phyloP scores from a whole-genome alignment of 2,797 vertebrate species.

The Erpetoichthys calabaricus region DNA sequence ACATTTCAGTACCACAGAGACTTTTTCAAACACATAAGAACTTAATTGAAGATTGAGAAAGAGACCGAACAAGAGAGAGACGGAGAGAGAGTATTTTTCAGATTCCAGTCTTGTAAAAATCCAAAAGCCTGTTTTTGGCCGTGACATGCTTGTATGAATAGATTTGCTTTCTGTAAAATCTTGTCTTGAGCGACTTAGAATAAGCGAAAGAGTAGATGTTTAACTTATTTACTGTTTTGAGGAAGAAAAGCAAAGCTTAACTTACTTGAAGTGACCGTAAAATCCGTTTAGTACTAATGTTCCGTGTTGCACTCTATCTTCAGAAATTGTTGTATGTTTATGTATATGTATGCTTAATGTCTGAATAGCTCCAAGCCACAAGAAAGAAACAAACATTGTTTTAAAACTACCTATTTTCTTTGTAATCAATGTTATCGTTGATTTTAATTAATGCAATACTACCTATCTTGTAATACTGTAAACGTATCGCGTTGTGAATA shows the following conservation, averaged over 20 bases:
- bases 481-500: conserved; percentile 81
- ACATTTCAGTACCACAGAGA: conserved; percentile 67
- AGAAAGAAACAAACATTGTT: conserved; percentile 64
- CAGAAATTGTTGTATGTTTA: conserved; percentile 63
- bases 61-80: not conserved
- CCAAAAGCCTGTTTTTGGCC: conserved; percentile 59
- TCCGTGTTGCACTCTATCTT: conserved; percentile 70
- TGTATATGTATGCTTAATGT: conserved; percentile 64
- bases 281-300: conserved; percentile 64
- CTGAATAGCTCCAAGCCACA: conserved; percentile 81
- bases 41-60: conserved; percentile 41
- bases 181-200: conserved; percentile 72
- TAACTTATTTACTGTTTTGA: conserved; percentile 77
- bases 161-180: conserved; percentile 74
- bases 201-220: conserved; percentile 62
- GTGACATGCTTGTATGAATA: conserved; percentile 73
- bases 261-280: conserved; percentile 76
- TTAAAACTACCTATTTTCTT: conserved; percentile 63
- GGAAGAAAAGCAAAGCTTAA: conserved; percentile 41
- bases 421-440: conserved; percentile 70
- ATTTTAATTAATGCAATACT: conserved; percentile 62
- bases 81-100: conserved; percentile 45
- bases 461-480: conserved; percentile 55
- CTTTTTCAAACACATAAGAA: conserved; percentile 64
- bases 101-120: conserved; percentile 56